Percentiles rank a stretch among this genome's conserved stretches.
Evolutionary conservation across 2,888 invertebrate genomes (phyloP).

Genomic region (Ophion ellenae): DNA sequence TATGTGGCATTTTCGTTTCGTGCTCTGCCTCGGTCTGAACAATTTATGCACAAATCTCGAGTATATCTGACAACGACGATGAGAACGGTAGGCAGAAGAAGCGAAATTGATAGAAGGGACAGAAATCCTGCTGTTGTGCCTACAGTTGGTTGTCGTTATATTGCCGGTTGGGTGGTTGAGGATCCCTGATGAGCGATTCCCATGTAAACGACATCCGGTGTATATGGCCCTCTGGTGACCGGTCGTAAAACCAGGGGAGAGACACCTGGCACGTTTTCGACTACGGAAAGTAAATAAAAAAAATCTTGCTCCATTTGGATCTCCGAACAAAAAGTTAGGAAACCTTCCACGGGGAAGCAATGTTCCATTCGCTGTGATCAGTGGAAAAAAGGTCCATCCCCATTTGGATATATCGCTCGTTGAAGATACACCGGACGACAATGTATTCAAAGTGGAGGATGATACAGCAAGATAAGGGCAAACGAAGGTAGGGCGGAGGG

Average conservation of each 20-base stretch:
- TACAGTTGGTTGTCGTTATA: conserved; percentile 36
- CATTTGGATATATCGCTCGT: conserved; percentile 28
- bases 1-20: neutral
- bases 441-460: conserved; percentile 51
- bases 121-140: conserved; percentile 37
- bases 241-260: conserved; percentile 76
- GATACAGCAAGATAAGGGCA: conserved; percentile 28
- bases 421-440: conserved; percentile 18
- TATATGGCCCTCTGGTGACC: conserved; percentile 80
- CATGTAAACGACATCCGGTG: conserved; percentile 80
- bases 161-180: conserved; percentile 43
- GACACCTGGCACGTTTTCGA: conserved; percentile 60
- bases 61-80: conserved; percentile 72
- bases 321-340: conserved; percentile 19
- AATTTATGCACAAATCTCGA: conserved; percentile 72
- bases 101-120: conserved; percentile 47
- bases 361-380: conserved; percentile 38
- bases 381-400: conserved; percentile 33
- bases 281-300: neutral
- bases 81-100: conserved; percentile 1
- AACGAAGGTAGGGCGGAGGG: conserved; percentile 20
- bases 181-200: conserved; percentile 77
- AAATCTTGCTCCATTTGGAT: neutral
- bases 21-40: neutral
- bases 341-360: conserved; percentile 11